These are phyloP conservation scores for Rhinophrynus dorsalis DNA, from an alignment of 2,797 vertebrate species.

Conservation along the genomic window DNA sequence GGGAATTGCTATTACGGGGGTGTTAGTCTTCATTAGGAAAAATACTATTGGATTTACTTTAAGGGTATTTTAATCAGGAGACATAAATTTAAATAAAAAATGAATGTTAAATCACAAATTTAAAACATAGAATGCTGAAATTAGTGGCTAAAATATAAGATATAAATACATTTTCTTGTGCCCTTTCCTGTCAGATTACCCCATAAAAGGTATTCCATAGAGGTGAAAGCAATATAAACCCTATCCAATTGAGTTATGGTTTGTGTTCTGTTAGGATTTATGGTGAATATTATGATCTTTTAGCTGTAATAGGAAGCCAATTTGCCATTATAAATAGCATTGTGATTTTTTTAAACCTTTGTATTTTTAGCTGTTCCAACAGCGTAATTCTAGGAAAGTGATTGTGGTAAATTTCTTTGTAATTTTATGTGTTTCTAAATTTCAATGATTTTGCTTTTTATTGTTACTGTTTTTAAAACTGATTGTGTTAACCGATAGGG, in stretches of 20 bases:
- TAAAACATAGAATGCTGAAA: too few species aligned
- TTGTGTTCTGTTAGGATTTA: not conserved
- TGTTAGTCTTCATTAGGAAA: too few species aligned
- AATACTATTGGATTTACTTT: too few species aligned
- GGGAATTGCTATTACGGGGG: too few species aligned
- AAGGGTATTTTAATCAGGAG: too few species aligned
- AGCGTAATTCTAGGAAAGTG: conserved; percentile 40
- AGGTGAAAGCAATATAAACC: not conserved
- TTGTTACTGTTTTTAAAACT: conserved; percentile 49
- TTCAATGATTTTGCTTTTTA: conserved; percentile 55
- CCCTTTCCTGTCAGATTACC: not conserved
- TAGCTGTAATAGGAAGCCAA: not conserved
- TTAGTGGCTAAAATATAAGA: too few species aligned
- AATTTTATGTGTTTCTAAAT: conserved; percentile 53
- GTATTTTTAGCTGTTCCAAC: not conserved
- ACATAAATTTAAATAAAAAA: too few species aligned
- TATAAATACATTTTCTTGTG: too few species aligned
- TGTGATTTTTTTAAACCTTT: conserved; percentile 4
- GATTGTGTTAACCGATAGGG: conserved; percentile 1
- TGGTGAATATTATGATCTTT: not conserved
- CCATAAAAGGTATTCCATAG: not conserved
- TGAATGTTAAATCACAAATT: too few species aligned
- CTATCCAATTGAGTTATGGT: not conserved
- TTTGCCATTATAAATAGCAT: not conserved
- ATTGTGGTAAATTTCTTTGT: conserved; percentile 54